A percentile compares a stretch with the other conserved stretches of the same genome.
These are phyloP conservation scores for Heliangelus exortis DNA, from an alignment of 2,797 vertebrate genomes.

Conservation along the genomic window DNA sequence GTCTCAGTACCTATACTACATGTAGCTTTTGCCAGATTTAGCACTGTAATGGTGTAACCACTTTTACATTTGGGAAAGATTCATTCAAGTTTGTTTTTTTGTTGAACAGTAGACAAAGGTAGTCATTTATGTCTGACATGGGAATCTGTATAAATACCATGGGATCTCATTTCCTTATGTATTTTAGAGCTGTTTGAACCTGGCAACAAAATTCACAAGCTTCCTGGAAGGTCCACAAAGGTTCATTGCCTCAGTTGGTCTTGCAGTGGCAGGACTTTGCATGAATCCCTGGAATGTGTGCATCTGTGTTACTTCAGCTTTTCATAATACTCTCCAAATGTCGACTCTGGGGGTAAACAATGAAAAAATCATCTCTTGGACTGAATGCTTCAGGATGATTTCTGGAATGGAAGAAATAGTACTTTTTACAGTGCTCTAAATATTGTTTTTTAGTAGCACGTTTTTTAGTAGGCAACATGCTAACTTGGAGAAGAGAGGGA, in stretches of 20 bases:
- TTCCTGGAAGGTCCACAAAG: slow-evolving; percentile 64
- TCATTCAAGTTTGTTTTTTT: not conserved
- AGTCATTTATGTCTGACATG: slow-evolving; percentile 51
- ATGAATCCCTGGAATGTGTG: slow-evolving; percentile 34
- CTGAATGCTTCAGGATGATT: not conserved
- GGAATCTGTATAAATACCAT: slow-evolving; percentile 45
- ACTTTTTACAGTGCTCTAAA: not conserved
- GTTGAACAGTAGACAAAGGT: slow-evolving; percentile 39
- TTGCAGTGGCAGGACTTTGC: not conserved
- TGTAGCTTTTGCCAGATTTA: not conserved
- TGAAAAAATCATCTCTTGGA: slow-evolving; percentile 21
- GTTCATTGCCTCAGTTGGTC: not conserved
- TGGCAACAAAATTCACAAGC: slow-evolving; percentile 44
- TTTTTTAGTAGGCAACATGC: not conserved
- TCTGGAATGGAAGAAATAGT: not conserved
- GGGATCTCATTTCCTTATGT: slow-evolving; percentile 47
- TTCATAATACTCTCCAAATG: slow-evolving; percentile 45
- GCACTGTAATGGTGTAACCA: not conserved
- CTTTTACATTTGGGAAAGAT: slow-evolving; percentile 51
- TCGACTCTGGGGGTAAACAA: not conserved
- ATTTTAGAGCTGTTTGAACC: slow-evolving; percentile 56
- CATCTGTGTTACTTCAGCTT: slow-evolving; percentile 14
- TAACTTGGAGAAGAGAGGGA: not conserved
- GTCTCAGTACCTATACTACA: not conserved
- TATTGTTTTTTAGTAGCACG: not conserved